phyloP scores from a whole-genome alignment of 30 jellyfish, hydroid and myxozoan genomes.

The Turritopsis dohrnii region DNA sequence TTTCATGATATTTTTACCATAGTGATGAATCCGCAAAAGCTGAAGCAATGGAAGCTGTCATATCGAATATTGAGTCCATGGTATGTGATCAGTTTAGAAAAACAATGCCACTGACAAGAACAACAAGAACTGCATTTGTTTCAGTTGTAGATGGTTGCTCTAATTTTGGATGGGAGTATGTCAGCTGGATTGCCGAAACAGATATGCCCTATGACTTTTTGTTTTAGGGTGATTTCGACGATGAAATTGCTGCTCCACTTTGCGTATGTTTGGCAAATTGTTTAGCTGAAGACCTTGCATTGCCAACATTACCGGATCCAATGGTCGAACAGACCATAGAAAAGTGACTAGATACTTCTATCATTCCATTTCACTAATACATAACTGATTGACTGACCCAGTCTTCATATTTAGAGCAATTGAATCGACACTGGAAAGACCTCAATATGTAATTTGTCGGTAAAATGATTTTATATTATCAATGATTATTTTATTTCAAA shows the following conservation, averaged over 20 bases:
- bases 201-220: no score
- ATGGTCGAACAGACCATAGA: conserved; percentile 41
- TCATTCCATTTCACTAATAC: neutral
- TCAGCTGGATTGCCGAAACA: no score
- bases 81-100: conserved; percentile 38
- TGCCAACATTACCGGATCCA: conserved; percentile 68
- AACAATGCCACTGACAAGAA: no score
- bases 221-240: conserved; percentile 86
- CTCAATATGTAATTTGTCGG: conserved; percentile 78
- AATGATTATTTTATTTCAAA: neutral
- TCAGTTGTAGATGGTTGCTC: no score
- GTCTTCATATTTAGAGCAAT: conserved; percentile 44
- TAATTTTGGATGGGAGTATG: neutral
- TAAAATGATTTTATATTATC: conserved; percentile 7
- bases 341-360: neutral
- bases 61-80: conserved; percentile 85
- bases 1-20: neutral
- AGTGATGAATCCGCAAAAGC: conserved; percentile 31
- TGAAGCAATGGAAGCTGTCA: conserved; percentile 94
- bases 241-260: conserved; percentile 83
- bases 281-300: conserved; percentile 67
- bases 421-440: conserved; percentile 69
- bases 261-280: conserved; percentile 87
- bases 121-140: no score
- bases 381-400: no score